phyloP scores from a whole-genome alignment of 2,888 invertebrate genomes.

The Pseudeuparius sepicola region DNA sequence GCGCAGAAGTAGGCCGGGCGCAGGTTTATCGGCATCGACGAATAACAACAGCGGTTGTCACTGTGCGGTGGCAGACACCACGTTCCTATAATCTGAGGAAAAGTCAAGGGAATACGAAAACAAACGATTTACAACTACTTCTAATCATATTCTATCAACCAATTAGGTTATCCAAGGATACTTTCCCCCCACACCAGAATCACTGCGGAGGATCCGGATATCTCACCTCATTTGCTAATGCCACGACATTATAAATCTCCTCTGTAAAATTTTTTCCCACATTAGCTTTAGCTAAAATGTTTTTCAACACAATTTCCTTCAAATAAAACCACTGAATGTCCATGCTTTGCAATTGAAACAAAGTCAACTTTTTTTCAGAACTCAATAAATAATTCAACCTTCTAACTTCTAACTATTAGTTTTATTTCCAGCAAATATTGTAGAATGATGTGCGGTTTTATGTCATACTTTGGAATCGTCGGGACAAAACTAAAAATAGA shows the following conservation, averaged over 20 bases:
- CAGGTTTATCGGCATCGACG: slow-evolving; percentile 33
- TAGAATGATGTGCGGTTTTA: slow-evolving; percentile 31
- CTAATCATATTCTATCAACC: background rate
- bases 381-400: slow-evolving; percentile 23
- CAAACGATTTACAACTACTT: no score
- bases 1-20: slow-evolving; percentile 34
- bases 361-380: slow-evolving; percentile 23
- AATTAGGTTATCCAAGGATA: slow-evolving; percentile 9
- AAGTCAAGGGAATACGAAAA: no score
- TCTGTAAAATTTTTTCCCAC: slow-evolving; percentile 31
- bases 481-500: slow-evolving; percentile 28
- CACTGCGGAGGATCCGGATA: slow-evolving; percentile 32
- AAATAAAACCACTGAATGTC: slow-evolving; percentile 33
- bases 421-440: slow-evolving; percentile 33
- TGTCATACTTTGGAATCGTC: slow-evolving; percentile 26
- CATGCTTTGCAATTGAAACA: slow-evolving; percentile 32
- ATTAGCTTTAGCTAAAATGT: slow-evolving; percentile 30
- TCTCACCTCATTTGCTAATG: slow-evolving; percentile 29
- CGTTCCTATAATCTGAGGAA: slow-evolving; percentile 29
- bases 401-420: slow-evolving; percentile 28
- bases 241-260: slow-evolving; percentile 29
- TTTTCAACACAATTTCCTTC: slow-evolving; percentile 31
- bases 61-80: slow-evolving; percentile 32
- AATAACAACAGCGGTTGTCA: slow-evolving; percentile 32
- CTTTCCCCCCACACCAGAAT: slow-evolving; percentile 33